Evolutionary conservation across 2,113 vertebrate species (phyloP).

Genomic region (Prinia subflava): DNA sequence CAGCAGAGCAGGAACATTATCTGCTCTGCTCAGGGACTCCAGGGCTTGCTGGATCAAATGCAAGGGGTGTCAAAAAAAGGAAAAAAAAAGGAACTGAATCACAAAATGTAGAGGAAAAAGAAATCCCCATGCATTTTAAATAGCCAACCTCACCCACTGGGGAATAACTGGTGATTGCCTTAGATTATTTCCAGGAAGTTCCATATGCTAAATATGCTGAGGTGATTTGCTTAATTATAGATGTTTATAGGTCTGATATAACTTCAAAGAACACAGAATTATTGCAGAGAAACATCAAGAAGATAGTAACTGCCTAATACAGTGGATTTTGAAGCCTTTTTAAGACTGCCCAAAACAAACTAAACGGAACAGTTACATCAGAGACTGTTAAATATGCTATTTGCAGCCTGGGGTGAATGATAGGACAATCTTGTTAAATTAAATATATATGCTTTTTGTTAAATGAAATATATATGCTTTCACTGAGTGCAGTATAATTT

Average conservation of each 20-base stretch:
- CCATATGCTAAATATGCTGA: background rate
- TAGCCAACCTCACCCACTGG: background rate
- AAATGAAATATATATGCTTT: slow-evolving; percentile 10
- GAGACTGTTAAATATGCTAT: background rate
- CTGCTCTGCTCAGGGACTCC: background rate
- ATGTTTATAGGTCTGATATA: background rate
- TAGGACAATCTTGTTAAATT: background rate
- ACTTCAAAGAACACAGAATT: background rate
- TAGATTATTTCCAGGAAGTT: background rate
- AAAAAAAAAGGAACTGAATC: background rate
- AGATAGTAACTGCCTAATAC: background rate
- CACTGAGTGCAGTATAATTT: background rate
- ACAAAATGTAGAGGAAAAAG: background rate
- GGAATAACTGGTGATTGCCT: background rate
- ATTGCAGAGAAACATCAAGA: background rate
- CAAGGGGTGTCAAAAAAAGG: background rate
- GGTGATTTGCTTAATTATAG: background rate
- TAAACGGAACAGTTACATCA: background rate
- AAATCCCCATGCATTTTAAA: background rate
- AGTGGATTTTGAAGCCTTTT: background rate
- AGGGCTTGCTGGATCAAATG: background rate
- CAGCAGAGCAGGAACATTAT: slow-evolving; percentile 7
- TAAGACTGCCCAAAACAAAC: background rate
- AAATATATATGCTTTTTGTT: background rate
- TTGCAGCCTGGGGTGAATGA: background rate